Evolutionary conservation across 2,888 invertebrate species (phyloP).

Genomic region (Drosophila phalerata): DNA sequence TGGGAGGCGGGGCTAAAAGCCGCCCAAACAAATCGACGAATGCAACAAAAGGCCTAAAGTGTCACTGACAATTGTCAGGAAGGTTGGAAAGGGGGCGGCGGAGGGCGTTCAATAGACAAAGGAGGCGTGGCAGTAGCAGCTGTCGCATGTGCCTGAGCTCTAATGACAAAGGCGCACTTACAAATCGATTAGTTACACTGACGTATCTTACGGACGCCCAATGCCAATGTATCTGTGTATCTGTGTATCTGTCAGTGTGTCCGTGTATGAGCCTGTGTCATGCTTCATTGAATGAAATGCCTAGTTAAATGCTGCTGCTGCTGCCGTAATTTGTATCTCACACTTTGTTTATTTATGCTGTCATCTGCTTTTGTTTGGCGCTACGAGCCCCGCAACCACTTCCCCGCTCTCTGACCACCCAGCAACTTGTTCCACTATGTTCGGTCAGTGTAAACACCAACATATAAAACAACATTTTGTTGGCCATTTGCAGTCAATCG

Average conservation of each 20-base stretch:
- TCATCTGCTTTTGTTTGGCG: conserved; percentile 73
- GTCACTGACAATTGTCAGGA: conserved; percentile 32
- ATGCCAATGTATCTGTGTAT: conserved; percentile 39
- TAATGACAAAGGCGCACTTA: conserved; percentile 47
- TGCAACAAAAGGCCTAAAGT: conserved; percentile 38
- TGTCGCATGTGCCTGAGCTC: conserved; percentile 25
- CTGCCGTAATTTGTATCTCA: conserved; percentile 73
- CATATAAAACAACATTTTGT: conserved; percentile 52
- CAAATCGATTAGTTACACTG: conserved; percentile 68
- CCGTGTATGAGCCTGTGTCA: conserved; percentile 38
- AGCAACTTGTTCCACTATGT: neutral
- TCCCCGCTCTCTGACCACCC: neutral
- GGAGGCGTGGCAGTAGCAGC: conserved; percentile 37
- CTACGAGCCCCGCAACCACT: conserved; percentile 16
- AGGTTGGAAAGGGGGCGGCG: neutral
- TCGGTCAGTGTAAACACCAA: conserved; percentile 32
- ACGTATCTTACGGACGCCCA: conserved; percentile 52
- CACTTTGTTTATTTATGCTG: conserved; percentile 76
- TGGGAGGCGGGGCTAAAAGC: conserved; percentile 24
- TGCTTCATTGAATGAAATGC: conserved; percentile 76
- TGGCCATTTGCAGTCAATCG: conserved; percentile 76
- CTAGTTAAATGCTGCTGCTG: conserved; percentile 68
- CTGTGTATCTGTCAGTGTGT: conserved; percentile 3
- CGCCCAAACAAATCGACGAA: conserved; percentile 29
- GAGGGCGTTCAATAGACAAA: conserved; percentile 2